Evolutionary conservation across 2,888 invertebrate genomes (phyloP).

Genomic region (Phlogophora meticulosa): DNA sequence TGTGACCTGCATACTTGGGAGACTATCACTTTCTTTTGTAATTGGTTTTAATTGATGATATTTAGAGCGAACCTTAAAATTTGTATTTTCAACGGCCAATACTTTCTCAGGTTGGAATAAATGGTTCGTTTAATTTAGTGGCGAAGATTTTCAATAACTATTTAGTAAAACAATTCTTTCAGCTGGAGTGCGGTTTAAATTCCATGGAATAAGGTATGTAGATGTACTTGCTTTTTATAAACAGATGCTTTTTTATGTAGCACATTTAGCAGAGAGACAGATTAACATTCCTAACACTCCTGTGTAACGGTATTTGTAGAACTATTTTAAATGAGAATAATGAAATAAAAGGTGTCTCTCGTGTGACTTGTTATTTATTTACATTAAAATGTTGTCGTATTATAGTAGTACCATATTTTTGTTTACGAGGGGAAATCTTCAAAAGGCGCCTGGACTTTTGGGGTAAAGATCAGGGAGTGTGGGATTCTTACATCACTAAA

Average conservation of each 20-base stretch:
- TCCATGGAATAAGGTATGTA: constrained; percentile 25
- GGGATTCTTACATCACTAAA: not conserved
- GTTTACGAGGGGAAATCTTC: no score
- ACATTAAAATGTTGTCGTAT: no score
- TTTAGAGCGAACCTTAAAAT: constrained; percentile 52
- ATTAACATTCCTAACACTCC: constrained; percentile 27
- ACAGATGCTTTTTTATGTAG: constrained; percentile 25
- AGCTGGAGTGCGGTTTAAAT: constrained; percentile 22
- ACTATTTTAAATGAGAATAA: constrained; percentile 1
- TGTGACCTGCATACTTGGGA: constrained; percentile 78
- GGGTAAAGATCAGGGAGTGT: not conserved
- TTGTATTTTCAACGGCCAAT: constrained; percentile 21
- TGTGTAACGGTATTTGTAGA: constrained; percentile 21
- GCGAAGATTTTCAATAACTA: constrained; percentile 21
- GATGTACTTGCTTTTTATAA: constrained; percentile 25
- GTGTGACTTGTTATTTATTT: no score
- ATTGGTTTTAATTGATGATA: constrained; percentile 73
- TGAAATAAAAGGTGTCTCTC: constrained; percentile 4
- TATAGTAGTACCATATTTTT: no score
- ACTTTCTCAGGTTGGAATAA: constrained; percentile 23
- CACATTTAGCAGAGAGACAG: constrained; percentile 2
- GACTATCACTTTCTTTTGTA: constrained; percentile 77
- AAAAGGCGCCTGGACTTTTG: no score
- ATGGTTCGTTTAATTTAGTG: constrained; percentile 31
- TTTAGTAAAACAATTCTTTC: constrained; percentile 28